Percentiles rank a stretch among this genome's conserved stretches.
phyloP scores from a whole-genome alignment of 2,797 vertebrate species.

The Poecile montanus region DNA sequence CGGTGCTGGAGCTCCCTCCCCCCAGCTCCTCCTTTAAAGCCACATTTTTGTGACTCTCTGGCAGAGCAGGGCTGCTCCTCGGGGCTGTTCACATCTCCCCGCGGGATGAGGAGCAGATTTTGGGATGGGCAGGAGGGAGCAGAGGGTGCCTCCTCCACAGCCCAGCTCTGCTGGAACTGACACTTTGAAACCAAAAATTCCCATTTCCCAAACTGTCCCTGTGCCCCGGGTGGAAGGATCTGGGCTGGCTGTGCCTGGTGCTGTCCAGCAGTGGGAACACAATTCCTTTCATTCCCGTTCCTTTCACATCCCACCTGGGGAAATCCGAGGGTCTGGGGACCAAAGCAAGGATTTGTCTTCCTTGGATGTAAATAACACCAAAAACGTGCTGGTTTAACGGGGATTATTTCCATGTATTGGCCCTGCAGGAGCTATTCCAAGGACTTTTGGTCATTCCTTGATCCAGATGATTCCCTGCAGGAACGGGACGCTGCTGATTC shows the following conservation, averaged over 20 bases:
- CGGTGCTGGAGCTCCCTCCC: background rate
- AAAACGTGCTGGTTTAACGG: fast-evolving
- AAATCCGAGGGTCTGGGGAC: background rate
- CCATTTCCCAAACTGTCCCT: fast-evolving
- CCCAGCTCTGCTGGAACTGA: background rate
- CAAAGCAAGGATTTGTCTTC: background rate
- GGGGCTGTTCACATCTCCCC: background rate
- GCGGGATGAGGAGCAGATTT: background rate
- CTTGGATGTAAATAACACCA: fast-evolving
- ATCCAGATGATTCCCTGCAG: background rate
- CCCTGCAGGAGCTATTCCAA: background rate
- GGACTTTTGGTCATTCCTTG: background rate
- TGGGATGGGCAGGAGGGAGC: background rate
- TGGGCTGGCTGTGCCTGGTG: background rate
- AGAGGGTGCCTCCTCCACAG: background rate
- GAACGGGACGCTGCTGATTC: background rate
- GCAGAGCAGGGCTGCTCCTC: background rate
- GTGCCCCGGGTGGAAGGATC: background rate
- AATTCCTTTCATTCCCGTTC: background rate
- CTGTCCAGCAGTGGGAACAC: background rate
- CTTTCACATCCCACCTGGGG: background rate
- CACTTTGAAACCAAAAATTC: too few species aligned
- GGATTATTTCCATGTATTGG: fast-evolving
- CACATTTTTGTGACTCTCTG: background rate
- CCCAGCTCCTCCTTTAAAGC: background rate